Percentiles rank a stretch among this genome's conserved stretches.
These are phyloP conservation scores for Charina bottae DNA, from an alignment of 2,113 vertebrate species.

Conservation along the genomic window DNA sequence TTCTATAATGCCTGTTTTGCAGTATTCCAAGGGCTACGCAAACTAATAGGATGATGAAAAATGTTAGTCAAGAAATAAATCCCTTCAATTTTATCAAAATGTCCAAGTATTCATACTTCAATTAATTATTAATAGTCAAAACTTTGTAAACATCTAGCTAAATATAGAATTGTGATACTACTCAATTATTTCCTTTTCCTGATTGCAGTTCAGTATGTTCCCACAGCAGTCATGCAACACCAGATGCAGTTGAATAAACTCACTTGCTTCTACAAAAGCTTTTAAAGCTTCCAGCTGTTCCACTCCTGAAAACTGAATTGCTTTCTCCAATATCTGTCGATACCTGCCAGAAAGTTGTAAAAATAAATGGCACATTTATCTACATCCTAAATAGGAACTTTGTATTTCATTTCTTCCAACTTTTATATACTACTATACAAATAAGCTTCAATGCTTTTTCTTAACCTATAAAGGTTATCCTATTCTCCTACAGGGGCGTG, in stretches of 20 bases:
- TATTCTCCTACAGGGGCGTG: too few species aligned
- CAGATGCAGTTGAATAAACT: conserved; percentile 53
- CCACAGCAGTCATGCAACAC: neutral
- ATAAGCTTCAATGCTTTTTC: neutral
- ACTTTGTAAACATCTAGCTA: neutral
- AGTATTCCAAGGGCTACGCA: neutral
- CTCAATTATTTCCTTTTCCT: neutral
- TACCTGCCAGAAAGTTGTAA: conserved; percentile 77
- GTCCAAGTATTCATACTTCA: neutral
- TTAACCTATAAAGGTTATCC: neutral
- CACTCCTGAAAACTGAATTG: conserved; percentile 86
- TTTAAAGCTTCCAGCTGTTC: conserved; percentile 96
- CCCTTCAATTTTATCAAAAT: neutral
- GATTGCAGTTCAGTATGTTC: neutral
- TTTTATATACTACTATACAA: neutral
- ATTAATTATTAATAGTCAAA: neutral
- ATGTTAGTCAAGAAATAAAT: neutral
- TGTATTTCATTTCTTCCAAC: neutral
- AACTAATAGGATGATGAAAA: neutral
- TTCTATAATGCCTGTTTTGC: neutral
- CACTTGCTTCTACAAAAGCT: conserved; percentile 99
- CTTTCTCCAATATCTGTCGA: conserved; percentile 95
- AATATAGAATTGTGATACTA: neutral
- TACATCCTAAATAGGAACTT: neutral
- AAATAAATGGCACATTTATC: neutral